Evolutionary conservation across 2,888 invertebrate species (phyloP).

Genomic region (Lottia scabra): DNA sequence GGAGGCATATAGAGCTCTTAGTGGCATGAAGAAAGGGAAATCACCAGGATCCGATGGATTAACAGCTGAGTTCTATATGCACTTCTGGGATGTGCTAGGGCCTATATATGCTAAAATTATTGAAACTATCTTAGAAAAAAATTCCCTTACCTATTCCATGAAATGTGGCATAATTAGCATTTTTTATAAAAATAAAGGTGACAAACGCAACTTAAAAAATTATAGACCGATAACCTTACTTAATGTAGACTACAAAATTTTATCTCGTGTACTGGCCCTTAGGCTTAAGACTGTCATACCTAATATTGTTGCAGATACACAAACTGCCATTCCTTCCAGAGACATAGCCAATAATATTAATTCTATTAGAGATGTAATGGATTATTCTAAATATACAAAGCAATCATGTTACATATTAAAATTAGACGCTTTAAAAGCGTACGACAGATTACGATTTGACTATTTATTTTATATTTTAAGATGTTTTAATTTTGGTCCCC

Average conservation of each 20-base stretch:
- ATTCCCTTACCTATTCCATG: background rate
- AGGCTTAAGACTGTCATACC: background rate
- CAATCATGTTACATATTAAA: background rate
- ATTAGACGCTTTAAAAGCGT: background rate
- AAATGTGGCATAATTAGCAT: background rate
- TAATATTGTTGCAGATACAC: background rate
- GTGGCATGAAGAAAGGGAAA: too few relatives aligned
- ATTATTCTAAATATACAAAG: background rate
- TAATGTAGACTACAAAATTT: background rate
- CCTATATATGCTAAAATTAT: background rate
- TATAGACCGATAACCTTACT: background rate
- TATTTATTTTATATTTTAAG: background rate
- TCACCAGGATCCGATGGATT: too few relatives aligned
- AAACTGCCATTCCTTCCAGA: background rate
- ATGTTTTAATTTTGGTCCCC: background rate
- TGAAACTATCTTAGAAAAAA: background rate
- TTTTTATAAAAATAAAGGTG: background rate
- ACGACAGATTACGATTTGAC: background rate
- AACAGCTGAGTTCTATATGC: too few relatives aligned
- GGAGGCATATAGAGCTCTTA: too few relatives aligned
- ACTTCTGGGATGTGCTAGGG: background rate
- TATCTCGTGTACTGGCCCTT: background rate
- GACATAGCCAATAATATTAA: background rate
- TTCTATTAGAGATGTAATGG: background rate
- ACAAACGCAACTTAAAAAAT: background rate